These are phyloP conservation scores for Ornithoptera priamus DNA, from an alignment of 2,888 invertebrate species.

Conservation along the genomic window DNA sequence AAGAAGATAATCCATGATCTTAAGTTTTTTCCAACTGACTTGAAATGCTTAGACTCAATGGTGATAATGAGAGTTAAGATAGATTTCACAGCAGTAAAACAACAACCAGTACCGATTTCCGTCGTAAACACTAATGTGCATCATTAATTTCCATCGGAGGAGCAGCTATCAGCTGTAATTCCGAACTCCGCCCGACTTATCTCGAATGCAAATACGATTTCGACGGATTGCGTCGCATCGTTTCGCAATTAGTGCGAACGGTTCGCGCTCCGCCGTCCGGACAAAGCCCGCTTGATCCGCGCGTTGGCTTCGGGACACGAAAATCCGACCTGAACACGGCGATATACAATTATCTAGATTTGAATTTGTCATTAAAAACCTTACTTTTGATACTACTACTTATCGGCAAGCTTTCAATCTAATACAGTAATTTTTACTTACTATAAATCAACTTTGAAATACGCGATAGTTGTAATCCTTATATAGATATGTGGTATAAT, in stretches of 20 bases:
- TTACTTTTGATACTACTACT: no score
- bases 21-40: no score
- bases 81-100: not conserved
- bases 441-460: no score
- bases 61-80: not conserved
- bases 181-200: slow-evolving; percentile 33
- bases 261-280: slow-evolving; percentile 53
- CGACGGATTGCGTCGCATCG: slow-evolving; percentile 52
- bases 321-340: slow-evolving; percentile 53
- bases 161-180: slow-evolving; percentile 27
- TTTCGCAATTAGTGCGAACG: slow-evolving; percentile 74
- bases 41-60: no score
- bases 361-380: not conserved
- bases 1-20: no score
- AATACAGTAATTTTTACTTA: no score
- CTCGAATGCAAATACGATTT: slow-evolving; percentile 44
- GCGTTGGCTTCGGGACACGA: slow-evolving; percentile 68
- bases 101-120: not conserved
- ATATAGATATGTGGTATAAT: no score
- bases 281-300: slow-evolving; percentile 70
- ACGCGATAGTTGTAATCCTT: no score
- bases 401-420: no score
- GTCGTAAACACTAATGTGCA: slow-evolving; percentile 12
- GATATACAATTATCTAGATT: slow-evolving; percentile 31
- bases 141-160: slow-evolving; percentile 22